Base-by-base conservation (phyloP, 2,888 invertebrate species). In the Suillia variegata region DNA sequence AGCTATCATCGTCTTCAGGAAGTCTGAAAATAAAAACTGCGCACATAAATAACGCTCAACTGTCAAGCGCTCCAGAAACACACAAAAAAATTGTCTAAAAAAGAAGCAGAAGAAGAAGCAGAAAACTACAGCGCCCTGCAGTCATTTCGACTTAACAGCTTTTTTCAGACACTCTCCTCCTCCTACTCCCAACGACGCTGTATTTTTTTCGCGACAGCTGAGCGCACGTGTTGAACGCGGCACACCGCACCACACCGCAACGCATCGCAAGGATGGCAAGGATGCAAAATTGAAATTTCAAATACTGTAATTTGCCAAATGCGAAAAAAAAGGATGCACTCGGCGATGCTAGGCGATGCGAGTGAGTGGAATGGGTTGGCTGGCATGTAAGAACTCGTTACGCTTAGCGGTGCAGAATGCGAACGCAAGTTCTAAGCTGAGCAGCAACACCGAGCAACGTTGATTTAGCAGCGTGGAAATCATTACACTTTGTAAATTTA, bases 321-420 rank as follows among this genome's bases (percentile, higher is more conserved):
- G 18, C 45, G 18, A 45, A 17, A 26, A 26, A 26, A 26, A 26
- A 26, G n/a, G n/a, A n/a, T n/a, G n/a, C n/a, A n/a, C n/a, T n/a
- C n/a, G n/a, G n/a, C n/a, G n/a, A n/a, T n/a, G n/a, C n/a, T n/a
- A n/a, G n/a, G n/a, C n/a, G n/a, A n/a, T n/a, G n/a, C n/a, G n/a
- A n/a, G n/a, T 8, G 17, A 45, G 20, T 5, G 45, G 45, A 18
- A 20, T 4, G 45, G 45, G 18, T 45, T 5, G 45, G 20, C 18
- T 20, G 45, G 45, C 45, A 13, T 20, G 38, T 5, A 57, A 60
- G 55, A 55, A 62, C 55, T 33, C 52, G 60, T 62, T 60, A 53
- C 53, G 60, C 62, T 62, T 58, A 58, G 51, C 62, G 31, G 58
- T 57, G 60, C 62, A 60, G 55, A 62, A 62, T 62, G 55, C 53